Base-by-base conservation (phyloP, 2,113 vertebrate genomes). In the Ascaphus truei region DNA sequence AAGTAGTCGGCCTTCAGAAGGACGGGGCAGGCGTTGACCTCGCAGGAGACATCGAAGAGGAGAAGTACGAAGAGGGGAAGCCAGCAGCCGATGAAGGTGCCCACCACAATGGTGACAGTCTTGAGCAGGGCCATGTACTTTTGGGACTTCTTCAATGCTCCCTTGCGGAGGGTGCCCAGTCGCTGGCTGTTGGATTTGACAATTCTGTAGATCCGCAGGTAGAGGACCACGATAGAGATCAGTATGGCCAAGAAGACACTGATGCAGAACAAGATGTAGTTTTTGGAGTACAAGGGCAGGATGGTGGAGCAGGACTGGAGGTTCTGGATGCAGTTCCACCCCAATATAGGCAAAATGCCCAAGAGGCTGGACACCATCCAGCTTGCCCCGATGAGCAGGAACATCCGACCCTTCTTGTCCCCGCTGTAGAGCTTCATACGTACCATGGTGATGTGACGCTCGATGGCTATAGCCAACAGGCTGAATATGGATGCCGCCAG, bases 61-160 rank as follows among this genome's bases (percentile, higher is more conserved):
- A 98, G 81, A 16, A 98, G 84, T 33, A 92, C 59, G 76, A 98
- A 98, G 27, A 96, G 92, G 0, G 94, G 94, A 1, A 88, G 72
- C 95, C 95, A 96, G 26, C 95, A 96, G 0, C 64, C 82, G n/a
- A 94, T 91, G 61, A 96, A 96, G 61, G 92, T 89, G 3, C 92
- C 88, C 67, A 97, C 81, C 64, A 96, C 94, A 1, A 93, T 90
- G 76, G 90, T 92, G 75, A 97, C 89, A 0, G 94, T 98, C 76
- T 92, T 94, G 13, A 98, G 73, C 39, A 98, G 73, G 0, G 93
- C 91, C 81, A 94, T 77, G 45, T 92, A 92, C 77, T 91, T 91
- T 81, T 90, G 80, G 43, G 90, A 81, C 60, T 84, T 88, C 41
- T 78, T 76, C 48, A 81, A 77, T 5, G 85, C n/a, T 50, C 81